Evolutionary conservation across 2,797 vertebrate species (phyloP).

Genomic region (Bovichtus diacanthus): DNA sequence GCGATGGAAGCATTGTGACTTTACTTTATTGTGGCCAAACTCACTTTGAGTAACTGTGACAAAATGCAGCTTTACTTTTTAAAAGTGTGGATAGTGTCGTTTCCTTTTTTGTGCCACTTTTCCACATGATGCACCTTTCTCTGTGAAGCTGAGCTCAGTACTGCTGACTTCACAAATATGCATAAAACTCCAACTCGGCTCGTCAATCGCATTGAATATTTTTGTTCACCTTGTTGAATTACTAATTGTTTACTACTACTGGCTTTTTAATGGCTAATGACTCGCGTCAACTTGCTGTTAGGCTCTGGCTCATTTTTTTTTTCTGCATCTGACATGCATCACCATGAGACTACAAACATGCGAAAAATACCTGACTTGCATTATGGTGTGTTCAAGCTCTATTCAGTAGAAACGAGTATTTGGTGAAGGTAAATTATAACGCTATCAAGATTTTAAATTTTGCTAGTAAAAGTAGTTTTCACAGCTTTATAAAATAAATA

Average conservation of each 20-base stretch:
- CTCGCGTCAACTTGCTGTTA: constrained; percentile 7
- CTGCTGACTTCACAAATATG: constrained; percentile 17
- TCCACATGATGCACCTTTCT: constrained; percentile 4
- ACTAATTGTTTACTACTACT: too few species aligned
- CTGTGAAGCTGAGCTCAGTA: constrained; percentile 13
- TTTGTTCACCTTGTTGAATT: constrained; percentile 13
- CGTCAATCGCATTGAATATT: constrained; percentile 2
- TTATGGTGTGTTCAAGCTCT: too few species aligned
- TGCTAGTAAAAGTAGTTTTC: too few species aligned
- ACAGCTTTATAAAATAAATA: too few species aligned
- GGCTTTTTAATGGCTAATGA: too few species aligned
- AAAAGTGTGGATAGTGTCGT: neutral
- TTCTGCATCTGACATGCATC: constrained; percentile 33
- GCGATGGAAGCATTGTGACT: neutral
- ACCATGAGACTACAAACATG: constrained; percentile 32
- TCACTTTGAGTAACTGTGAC: constrained; percentile 6
- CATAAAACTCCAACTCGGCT: constrained; percentile 2
- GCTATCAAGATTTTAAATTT: too few species aligned
- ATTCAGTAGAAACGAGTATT: too few species aligned
- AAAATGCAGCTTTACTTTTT: constrained; percentile 11
- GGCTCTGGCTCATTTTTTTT: constrained; percentile 11
- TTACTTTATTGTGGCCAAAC: neutral
- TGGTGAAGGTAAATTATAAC: too few species aligned
- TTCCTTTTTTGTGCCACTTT: neutral
- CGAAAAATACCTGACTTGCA: too few species aligned